Conservation (phyloP, 2,888 invertebrate genomes). For the Macaria notata region DNA sequence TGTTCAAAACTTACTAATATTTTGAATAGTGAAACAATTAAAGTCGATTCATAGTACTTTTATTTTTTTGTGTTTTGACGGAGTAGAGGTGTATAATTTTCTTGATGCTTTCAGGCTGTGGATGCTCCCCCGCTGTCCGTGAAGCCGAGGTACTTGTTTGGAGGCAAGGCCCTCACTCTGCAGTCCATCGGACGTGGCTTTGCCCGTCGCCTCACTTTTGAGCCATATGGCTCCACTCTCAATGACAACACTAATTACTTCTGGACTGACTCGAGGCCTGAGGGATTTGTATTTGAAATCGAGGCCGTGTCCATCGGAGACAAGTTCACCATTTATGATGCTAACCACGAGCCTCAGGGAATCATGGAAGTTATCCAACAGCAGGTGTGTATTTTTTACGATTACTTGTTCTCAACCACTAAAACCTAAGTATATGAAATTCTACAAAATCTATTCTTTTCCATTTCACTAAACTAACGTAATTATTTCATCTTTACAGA, state of each 20-base stretch:
- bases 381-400: conserved; percentile 72
- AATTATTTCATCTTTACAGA: conserved; percentile 50
- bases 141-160: conserved; percentile 83
- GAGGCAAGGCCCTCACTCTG: conserved; percentile 85
- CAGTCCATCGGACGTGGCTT: conserved; percentile 88
- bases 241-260: conserved; percentile 88
- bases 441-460: no score
- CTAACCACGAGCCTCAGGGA: conserved; percentile 85
- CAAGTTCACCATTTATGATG: conserved; percentile 87
- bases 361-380: conserved; percentile 85
- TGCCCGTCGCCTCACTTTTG: conserved; percentile 88
- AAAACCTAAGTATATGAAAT: no score
- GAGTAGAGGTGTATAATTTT: conserved; percentile 45
- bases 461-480: no score
- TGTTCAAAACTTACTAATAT: no score
- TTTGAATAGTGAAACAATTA: no score
- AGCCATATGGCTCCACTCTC: conserved; percentile 81
- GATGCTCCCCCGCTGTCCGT: conserved; percentile 70
- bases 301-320: conserved; percentile 86
- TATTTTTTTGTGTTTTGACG: conserved; percentile 4
- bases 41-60: conserved; percentile 9
- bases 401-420: no score
- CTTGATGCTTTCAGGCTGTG: conserved; percentile 66
- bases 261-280: conserved; percentile 89
- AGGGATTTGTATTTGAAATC: conserved; percentile 88